These are phyloP conservation scores for Camponotus pennsylvanicus DNA, from an alignment of 1,140 invertebrate genomes.

Conservation along the genomic window DNA sequence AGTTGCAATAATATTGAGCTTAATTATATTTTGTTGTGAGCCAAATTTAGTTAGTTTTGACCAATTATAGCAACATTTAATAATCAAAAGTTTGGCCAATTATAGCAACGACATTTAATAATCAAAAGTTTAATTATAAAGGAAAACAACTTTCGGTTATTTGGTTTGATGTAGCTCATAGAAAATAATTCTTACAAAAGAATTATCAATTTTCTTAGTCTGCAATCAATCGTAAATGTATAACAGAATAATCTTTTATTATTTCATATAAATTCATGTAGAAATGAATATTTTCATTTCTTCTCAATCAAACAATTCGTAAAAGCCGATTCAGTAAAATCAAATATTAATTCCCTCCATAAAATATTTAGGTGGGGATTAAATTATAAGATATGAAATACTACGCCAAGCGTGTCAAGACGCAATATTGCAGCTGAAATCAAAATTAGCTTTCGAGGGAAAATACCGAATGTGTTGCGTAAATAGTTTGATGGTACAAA, in stretches of 20 bases:
- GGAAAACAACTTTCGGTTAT: neutral
- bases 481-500: conserved; percentile 59
- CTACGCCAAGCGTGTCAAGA: conserved; percentile 36
- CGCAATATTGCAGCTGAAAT: conserved; percentile 61
- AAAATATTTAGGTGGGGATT: neutral
- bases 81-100: neutral
- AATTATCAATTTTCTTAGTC: neutral
- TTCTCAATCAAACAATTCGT: neutral
- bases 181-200: neutral
- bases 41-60: neutral
- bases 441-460: conserved; percentile 52
- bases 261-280: neutral
- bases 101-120: neutral
- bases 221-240: neutral
- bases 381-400: conserved; percentile 37
- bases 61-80: neutral
- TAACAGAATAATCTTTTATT: neutral
- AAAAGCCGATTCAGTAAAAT: neutral
- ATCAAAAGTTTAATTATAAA: neutral
- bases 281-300: conserved; percentile 11
- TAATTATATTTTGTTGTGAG: neutral
- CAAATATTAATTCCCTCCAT: neutral
- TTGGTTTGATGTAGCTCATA: neutral
- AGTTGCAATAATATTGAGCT: neutral
- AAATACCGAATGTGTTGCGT: conserved; percentile 33